Conservation (phyloP, 2,113 vertebrate genomes). For the Tetrax tetrax region DNA sequence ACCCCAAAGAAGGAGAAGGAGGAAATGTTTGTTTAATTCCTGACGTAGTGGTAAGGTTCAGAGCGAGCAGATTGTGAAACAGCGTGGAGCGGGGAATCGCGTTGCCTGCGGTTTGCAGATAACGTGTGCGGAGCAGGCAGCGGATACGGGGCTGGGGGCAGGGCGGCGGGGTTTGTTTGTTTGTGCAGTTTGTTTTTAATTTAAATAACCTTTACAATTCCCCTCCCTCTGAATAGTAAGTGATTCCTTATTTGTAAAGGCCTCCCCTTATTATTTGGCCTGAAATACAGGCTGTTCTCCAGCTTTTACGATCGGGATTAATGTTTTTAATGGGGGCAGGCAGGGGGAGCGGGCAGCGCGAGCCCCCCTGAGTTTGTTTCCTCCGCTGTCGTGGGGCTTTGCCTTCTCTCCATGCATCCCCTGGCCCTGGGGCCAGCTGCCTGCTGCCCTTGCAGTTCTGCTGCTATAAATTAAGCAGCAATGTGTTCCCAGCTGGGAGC, state of each 20-base stretch:
- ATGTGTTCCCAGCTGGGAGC: conserved; percentile 47
- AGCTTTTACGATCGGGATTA: conserved; percentile 6
- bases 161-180: not conserved
- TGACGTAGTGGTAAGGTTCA: not conserved
- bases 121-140: not conserved
- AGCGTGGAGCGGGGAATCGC: rapidly evolving
- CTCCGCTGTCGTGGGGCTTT: not conserved
- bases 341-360: not conserved
- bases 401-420: not conserved
- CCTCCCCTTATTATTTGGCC: not conserved
- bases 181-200: conserved; percentile 51
- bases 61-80: conserved; percentile 30
- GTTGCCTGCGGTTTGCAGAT: not conserved
- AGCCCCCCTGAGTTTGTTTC: not conserved
- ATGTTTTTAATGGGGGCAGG: not conserved
- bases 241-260: not conserved
- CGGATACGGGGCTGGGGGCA: rapidly evolving
- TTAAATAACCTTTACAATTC: conserved; percentile 13
- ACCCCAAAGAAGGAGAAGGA: not conserved
- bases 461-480: conserved; percentile 71
- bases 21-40: conserved; percentile 57
- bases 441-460: conserved; percentile 20
- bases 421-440: conserved; percentile 18
- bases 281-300: conserved; percentile 5
- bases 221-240: not conserved